phyloP scores from a whole-genome alignment of 2,888 invertebrate genomes.

The Norana najaformis region DNA sequence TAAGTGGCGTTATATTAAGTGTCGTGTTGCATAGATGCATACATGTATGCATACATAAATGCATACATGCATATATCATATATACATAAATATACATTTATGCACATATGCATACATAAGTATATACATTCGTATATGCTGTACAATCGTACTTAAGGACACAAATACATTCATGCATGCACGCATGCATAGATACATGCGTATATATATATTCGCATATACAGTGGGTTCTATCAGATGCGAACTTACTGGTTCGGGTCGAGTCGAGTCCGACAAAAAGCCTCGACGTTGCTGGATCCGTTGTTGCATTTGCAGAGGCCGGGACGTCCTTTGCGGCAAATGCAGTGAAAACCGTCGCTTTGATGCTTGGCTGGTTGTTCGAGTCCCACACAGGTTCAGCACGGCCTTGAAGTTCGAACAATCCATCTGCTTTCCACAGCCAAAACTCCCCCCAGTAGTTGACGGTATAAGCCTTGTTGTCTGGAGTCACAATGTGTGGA shows the following conservation, averaged over 20 bases:
- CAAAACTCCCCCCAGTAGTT: slow-evolving; percentile 27
- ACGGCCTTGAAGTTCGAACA: slow-evolving; percentile 24
- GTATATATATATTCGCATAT: too few species aligned
- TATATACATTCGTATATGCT: too few species aligned
- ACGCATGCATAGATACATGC: too few species aligned
- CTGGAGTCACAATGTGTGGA: slow-evolving; percentile 33
- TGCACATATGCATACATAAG: too few species aligned
- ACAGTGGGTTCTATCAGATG: too few species aligned
- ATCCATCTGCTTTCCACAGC: neutral
- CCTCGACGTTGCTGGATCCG: slow-evolving; percentile 9
- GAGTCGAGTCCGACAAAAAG: slow-evolving; percentile 23
- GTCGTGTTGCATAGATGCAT: too few species aligned
- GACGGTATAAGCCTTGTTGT: slow-evolving; percentile 18
- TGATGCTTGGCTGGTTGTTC: neutral
- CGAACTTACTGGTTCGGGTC: neutral
- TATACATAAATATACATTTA: too few species aligned
- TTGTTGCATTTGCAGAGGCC: neutral
- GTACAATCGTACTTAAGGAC: too few species aligned
- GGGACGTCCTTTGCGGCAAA: slow-evolving; percentile 22
- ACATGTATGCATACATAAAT: too few species aligned
- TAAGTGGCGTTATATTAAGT: too few species aligned
- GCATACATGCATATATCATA: too few species aligned
- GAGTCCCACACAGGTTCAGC: slow-evolving; percentile 27
- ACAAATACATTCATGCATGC: too few species aligned
- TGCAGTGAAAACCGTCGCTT: slow-evolving; percentile 27